Percentiles rank a stretch among this genome's conserved stretches.
phyloP scores from a whole-genome alignment of 2,797 vertebrate species.

The Chrosomus eos region DNA sequence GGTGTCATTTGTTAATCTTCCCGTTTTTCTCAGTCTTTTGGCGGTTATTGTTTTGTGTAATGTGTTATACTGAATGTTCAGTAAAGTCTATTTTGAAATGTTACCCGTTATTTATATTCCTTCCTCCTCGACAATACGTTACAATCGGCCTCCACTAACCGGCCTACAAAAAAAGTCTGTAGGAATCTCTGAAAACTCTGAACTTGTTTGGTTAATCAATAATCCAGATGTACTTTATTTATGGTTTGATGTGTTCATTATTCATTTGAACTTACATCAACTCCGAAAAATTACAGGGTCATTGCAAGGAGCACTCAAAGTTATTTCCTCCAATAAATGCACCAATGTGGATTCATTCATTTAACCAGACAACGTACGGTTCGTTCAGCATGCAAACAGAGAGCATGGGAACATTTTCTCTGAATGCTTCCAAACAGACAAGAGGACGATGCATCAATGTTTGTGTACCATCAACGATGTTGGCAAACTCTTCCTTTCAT shows the following conservation, averaged over 20 bases:
- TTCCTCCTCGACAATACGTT: no score
- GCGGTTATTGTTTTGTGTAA: no score
- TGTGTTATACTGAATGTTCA: no score
- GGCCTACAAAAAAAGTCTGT: neutral
- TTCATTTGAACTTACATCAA: conserved; percentile 31
- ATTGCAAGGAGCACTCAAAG: conserved; percentile 24
- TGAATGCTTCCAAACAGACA: conserved; percentile 2
- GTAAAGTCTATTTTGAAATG: no score
- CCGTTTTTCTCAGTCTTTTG: no score
- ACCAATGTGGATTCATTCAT: conserved; percentile 28
- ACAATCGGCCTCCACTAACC: neutral
- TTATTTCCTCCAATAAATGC: conserved; percentile 26
- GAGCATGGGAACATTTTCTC: conserved; percentile 16
- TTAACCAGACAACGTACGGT: neutral
- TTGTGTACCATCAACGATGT: conserved; percentile 16
- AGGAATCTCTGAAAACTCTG: conserved; percentile 1
- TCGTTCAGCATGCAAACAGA: neutral
- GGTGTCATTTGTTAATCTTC: no score
- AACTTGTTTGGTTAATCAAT: conserved; percentile 36
- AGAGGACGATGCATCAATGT: conserved; percentile 22
- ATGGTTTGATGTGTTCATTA: conserved; percentile 21
- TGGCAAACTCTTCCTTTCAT: conserved; percentile 12
- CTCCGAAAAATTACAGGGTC: conserved; percentile 10
- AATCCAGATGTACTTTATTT: conserved; percentile 16
- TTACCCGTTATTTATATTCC: no score